Conservation (phyloP, 2,113 vertebrate species). For the Sisor rabdophorus region DNA sequence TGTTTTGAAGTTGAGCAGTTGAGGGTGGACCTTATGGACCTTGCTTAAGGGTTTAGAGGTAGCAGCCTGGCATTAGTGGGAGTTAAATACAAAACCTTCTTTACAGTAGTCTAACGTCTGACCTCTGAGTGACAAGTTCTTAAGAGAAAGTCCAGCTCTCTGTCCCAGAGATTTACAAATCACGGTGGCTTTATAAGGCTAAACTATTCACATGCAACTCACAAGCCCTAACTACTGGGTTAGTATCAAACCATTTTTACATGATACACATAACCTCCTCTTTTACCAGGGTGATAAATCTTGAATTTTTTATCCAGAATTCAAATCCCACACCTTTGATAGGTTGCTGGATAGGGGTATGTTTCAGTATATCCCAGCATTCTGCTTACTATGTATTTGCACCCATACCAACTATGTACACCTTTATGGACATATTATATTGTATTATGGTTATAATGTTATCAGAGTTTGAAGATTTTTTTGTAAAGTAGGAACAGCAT, state of each 20-base stretch:
- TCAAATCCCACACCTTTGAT: constrained; percentile 22
- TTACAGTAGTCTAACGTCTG: too few species aligned
- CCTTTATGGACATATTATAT: background rate
- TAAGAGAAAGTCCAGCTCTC: background rate
- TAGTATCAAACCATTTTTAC: constrained; percentile 25
- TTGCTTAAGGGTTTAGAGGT: too few species aligned
- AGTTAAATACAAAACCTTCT: too few species aligned
- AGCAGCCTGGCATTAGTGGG: too few species aligned
- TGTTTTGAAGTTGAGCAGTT: too few species aligned
- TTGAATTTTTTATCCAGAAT: constrained; percentile 7
- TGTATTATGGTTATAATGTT: background rate
- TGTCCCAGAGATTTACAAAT: background rate
- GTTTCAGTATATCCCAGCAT: background rate
- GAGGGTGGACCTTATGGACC: too few species aligned
- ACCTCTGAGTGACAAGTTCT: too few species aligned
- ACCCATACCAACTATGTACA: constrained; percentile 1
- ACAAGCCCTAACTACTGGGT: constrained; percentile 19
- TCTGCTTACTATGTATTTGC: constrained; percentile 14
- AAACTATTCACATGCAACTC: constrained; percentile 18
- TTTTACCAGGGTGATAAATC: constrained; percentile 40
- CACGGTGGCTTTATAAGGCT: background rate
- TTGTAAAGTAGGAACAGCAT: constrained; percentile 4
- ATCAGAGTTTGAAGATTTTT: constrained; percentile 7
- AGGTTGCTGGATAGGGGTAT: constrained; percentile 11
- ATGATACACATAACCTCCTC: constrained; percentile 11